phyloP scores from a whole-genome alignment of 1,140 invertebrate species.

The Leptonema lineaticorne region DNA sequence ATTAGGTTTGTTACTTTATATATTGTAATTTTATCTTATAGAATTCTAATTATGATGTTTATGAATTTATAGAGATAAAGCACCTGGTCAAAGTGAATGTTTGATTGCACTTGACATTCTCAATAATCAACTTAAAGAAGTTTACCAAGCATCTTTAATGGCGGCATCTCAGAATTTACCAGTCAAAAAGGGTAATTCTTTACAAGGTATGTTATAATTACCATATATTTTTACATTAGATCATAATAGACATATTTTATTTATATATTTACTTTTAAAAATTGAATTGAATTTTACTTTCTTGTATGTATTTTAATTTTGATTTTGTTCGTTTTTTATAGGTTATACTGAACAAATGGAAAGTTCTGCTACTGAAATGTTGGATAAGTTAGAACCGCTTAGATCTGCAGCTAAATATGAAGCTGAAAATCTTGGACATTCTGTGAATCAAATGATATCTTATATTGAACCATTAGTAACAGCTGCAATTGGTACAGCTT shows the following conservation, averaged over 20 bases:
- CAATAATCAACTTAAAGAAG: slow-evolving; percentile 70
- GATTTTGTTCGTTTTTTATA: slow-evolving; percentile 33
- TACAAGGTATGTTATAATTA: slow-evolving; percentile 61
- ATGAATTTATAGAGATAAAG: slow-evolving; percentile 75
- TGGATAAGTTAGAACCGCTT: slow-evolving; percentile 80
- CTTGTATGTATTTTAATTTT: background rate
- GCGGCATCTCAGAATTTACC: slow-evolving; percentile 81
- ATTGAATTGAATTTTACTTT: background rate
- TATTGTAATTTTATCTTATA: background rate
- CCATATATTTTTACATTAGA: background rate
- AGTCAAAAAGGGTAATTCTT: slow-evolving; percentile 72
- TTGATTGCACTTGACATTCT: slow-evolving; percentile 81
- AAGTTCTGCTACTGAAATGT: slow-evolving; percentile 72
- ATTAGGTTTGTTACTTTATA: slow-evolving; percentile 63
- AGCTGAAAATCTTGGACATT: slow-evolving; percentile 90
- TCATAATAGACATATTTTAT: background rate
- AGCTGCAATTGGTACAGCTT: slow-evolving; percentile 83
- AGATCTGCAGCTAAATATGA: slow-evolving; percentile 82
- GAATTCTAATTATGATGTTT: slow-evolving; percentile 5
- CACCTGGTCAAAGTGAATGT: slow-evolving; percentile 94
- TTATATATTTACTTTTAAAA: background rate
- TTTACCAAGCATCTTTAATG: slow-evolving; percentile 86
- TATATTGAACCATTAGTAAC: slow-evolving; percentile 85
- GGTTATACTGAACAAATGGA: slow-evolving; percentile 77
- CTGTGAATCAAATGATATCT: slow-evolving; percentile 75